Evolutionary conservation across 2,888 invertebrate genomes (phyloP).

Genomic region (Cecidostiba fungosa): DNA sequence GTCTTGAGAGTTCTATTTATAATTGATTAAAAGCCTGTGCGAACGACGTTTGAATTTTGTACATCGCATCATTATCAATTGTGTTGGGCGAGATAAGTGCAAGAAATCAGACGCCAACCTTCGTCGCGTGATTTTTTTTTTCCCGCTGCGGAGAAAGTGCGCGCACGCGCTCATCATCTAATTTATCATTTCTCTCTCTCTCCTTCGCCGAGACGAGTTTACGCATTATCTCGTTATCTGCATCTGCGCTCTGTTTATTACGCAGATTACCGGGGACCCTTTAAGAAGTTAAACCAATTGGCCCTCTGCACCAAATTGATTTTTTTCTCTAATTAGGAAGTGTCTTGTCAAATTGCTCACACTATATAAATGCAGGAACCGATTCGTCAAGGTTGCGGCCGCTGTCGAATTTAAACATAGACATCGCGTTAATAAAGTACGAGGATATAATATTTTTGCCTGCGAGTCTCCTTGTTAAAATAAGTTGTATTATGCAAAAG

Average conservation of each 20-base stretch:
- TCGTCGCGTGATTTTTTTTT: slow-evolving; percentile 6
- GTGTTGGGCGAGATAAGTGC: too few species aligned
- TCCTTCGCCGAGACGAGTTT: background rate
- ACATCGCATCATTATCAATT: background rate
- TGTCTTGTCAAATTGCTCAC: slow-evolving; percentile 25
- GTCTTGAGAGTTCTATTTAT: too few species aligned
- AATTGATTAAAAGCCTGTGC: too few species aligned
- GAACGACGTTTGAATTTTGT: too few species aligned
- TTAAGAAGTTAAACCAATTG: slow-evolving; percentile 35
- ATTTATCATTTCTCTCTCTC: slow-evolving; percentile 40
- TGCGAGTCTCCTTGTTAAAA: too few species aligned
- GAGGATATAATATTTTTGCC: too few species aligned
- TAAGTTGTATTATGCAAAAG: too few species aligned
- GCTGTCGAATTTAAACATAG: too few species aligned
- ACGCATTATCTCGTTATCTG: slow-evolving; percentile 45
- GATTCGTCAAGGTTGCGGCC: background rate
- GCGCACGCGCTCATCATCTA: slow-evolving; percentile 31
- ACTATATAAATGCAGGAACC: too few species aligned
- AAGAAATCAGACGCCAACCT: background rate
- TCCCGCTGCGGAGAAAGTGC: background rate
- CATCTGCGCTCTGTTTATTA: slow-evolving; percentile 40
- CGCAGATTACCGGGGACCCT: slow-evolving; percentile 26
- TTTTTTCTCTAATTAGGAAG: slow-evolving; percentile 59
- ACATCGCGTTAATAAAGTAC: too few species aligned
- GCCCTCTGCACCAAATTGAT: slow-evolving; percentile 42